Evolutionary conservation across 2,113 vertebrate species (phyloP).

Genomic region (Campylorhamphus procurvoides): DNA sequence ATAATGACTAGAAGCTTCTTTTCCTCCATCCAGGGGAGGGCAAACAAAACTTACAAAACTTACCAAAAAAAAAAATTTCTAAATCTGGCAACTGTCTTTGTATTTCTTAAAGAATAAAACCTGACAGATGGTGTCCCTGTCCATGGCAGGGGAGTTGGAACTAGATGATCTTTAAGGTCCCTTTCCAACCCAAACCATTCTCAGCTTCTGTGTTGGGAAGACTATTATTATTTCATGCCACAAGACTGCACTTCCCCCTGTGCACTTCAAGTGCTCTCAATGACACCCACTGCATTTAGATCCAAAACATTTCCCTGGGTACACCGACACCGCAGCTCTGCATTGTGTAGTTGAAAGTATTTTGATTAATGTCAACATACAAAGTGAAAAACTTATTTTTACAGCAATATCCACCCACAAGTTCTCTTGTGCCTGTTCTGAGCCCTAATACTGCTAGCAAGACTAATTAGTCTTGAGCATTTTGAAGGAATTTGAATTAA

Average conservation of each 20-base stretch:
- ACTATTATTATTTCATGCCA: neutral
- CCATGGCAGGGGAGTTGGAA: neutral
- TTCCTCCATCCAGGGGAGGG: neutral
- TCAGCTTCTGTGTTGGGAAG: neutral
- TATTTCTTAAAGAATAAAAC: neutral
- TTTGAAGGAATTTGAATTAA: neutral
- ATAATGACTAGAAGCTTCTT: neutral
- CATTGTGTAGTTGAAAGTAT: neutral
- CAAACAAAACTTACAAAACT: neutral
- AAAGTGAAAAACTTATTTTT: neutral
- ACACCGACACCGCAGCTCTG: neutral
- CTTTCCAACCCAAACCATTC: neutral
- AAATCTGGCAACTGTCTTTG: neutral
- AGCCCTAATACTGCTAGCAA: neutral
- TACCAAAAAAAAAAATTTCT: too few relatives aligned
- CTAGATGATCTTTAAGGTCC: neutral
- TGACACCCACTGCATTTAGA: neutral
- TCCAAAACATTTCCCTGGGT: neutral
- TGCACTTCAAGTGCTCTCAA: neutral
- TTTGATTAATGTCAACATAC: neutral
- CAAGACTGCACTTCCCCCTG: neutral
- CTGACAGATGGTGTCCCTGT: neutral
- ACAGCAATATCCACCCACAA: neutral
- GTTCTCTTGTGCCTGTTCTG: neutral
- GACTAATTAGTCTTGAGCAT: neutral